phyloP scores from a whole-genome alignment of 2,113 vertebrate species.

The Thamnophis sirtalis region DNA sequence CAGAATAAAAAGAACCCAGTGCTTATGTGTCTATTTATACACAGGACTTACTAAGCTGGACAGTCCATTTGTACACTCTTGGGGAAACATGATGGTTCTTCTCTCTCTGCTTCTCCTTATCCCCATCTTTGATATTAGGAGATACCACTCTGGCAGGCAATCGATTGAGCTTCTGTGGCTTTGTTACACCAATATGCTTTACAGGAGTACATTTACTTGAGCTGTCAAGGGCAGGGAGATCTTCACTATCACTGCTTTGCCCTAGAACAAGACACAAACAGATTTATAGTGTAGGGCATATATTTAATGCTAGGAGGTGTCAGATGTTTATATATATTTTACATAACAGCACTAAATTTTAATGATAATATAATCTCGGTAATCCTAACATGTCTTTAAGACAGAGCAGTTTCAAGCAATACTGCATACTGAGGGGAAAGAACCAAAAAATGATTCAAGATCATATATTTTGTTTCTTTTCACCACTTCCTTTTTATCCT shows the following conservation, averaged over 20 bases:
- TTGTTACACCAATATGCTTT: slow-evolving; percentile 76
- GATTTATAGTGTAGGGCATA: not conserved
- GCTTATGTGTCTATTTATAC: not conserved
- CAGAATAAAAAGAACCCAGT: no score
- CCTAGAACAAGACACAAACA: slow-evolving; percentile 65
- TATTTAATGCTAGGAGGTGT: not conserved
- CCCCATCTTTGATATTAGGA: slow-evolving; percentile 80
- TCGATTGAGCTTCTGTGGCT: slow-evolving; percentile 82
- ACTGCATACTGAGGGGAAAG: not conserved
- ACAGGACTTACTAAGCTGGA: slow-evolving; percentile 85
- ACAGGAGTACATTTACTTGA: slow-evolving; percentile 82
- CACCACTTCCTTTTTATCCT: not conserved
- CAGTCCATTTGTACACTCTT: slow-evolving; percentile 93
- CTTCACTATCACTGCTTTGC: slow-evolving; percentile 97
- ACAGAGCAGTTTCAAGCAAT: not conserved
- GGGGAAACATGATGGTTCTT: slow-evolving; percentile 81
- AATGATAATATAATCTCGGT: not conserved
- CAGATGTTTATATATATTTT: not conserved
- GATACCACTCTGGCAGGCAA: slow-evolving; percentile 76
- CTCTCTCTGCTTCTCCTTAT: slow-evolving; percentile 86
- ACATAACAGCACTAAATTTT: not conserved
- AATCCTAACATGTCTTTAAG: not conserved
- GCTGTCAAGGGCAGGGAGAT: slow-evolving; percentile 76
- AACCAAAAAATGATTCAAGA: not conserved
- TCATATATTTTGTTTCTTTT: not conserved